Evolutionary conservation across 1,140 invertebrate genomes (phyloP).

Genomic region (Neodiprion fabricii): DNA sequence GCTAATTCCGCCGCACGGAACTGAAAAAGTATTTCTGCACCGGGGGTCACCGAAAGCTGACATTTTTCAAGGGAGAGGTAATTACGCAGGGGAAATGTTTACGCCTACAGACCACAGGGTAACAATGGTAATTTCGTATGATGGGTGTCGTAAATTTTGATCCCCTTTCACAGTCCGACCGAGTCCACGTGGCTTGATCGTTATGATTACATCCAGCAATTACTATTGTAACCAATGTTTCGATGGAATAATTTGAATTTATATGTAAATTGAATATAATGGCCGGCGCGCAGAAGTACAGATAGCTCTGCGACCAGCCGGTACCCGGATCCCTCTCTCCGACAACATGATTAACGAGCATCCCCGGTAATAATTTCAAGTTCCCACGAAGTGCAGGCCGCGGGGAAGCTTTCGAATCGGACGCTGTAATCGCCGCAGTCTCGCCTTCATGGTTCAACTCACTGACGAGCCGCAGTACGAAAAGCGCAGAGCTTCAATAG

Average conservation of each 20-base stretch:
- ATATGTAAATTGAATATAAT: slow-evolving; percentile 56
- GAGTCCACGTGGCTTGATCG: slow-evolving; percentile 22
- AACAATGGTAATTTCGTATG: neutral
- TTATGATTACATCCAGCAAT: slow-evolving; percentile 44
- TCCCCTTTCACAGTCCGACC: neutral
- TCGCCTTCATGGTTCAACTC: neutral
- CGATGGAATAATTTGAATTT: slow-evolving; percentile 54
- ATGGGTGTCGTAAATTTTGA: slow-evolving; percentile 2
- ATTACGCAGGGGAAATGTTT: neutral
- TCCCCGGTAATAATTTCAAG: slow-evolving; percentile 45
- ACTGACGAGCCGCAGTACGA: neutral
- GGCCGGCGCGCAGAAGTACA: slow-evolving; percentile 32
- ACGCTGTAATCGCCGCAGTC: neutral
- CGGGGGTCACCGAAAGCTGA: too few species aligned
- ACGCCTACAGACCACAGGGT: neutral
- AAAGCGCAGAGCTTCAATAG: neutral
- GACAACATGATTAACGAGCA: slow-evolving; percentile 40
- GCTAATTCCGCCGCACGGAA: too few species aligned
- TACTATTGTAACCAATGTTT: slow-evolving; percentile 40
- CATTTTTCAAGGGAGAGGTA: too few species aligned
- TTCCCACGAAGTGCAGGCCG: slow-evolving; percentile 14
- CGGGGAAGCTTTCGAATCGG: neutral
- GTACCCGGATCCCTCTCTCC: slow-evolving; percentile 26
- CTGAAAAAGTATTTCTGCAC: too few species aligned
- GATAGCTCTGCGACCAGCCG: slow-evolving; percentile 34